Base-by-base conservation (phyloP, 64 coral and sea anemone species). In the Platygyra sinensis region DNA sequence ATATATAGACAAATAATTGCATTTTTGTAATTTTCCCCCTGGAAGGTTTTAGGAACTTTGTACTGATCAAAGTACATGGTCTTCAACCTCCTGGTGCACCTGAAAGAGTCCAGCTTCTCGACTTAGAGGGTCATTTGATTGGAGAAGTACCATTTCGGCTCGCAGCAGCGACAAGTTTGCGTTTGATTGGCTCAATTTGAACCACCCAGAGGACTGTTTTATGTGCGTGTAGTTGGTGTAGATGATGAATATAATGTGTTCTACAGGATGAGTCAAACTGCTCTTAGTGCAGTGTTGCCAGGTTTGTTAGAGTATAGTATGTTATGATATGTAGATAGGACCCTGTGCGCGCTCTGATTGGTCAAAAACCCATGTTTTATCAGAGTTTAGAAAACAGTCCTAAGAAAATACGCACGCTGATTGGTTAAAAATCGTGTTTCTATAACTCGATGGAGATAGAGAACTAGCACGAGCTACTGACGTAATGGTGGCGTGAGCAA, bases 221-320 rank as follows among this genome's bases (percentile, higher is more conserved):
- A 96, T 8, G 52, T 96, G 17, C 92, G 95, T 24, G 72, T 94
- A 20, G 38, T 94, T 54, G 95, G 95, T 50, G 67, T 71, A 6
- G 95, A 96, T 88, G 62, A 50, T 79, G 36, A 83, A 2, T 75
- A 78, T 0, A 80, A 96, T n/a, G 76, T 83, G 11, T 94, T 94
- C 80, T 74, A 93, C 57, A 72, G 95, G 62, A 80, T 79, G 31
- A 96, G 83, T 88, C 82, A 88, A 24, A 96, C 88, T 67, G 95
- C 95, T 31, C 80, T 96, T 36, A 96, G 95, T 87, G 95, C 88
- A 19, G 77, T 96, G 28, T 52, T 96, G 50, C 95, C 95, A 93
- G 95, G 95, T 96, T 82, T 46, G 88, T 63, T 60, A 38, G 18
- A 75, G n/a, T n/a, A 36, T 36, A 36, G 33, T 36, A 36, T 36